Percentiles rank a stretch among this genome's conserved stretches.
Evolutionary conservation across 2,797 vertebrate genomes (phyloP).

Genomic region (Lepus oiostolus): DNA sequence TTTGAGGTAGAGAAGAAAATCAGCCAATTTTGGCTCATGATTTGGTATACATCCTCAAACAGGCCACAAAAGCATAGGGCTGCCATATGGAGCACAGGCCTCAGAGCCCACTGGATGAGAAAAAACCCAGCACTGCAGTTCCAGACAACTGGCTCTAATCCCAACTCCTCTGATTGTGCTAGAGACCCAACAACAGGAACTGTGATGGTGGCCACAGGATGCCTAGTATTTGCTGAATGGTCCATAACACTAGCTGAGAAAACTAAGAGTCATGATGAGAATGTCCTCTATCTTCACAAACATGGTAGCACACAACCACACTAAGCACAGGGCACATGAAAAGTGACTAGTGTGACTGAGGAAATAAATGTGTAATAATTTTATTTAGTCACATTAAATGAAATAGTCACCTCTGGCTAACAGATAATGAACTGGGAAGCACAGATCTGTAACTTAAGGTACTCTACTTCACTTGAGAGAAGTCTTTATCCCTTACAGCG

Average conservation of each 20-base stretch:
- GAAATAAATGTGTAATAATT: not conserved
- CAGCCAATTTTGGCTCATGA: fast-evolving
- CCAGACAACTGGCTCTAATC: not conserved
- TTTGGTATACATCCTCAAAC: not conserved
- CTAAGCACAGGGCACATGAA: fast-evolving
- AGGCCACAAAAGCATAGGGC: not conserved
- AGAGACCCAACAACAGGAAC: not conserved
- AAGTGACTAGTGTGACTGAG: not conserved
- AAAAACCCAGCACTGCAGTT: not conserved
- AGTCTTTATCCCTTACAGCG: not conserved
- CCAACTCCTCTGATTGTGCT: not conserved
- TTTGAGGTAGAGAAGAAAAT: not conserved
- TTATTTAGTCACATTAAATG: not conserved
- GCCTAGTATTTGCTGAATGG: fast-evolving
- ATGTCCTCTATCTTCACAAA: fast-evolving
- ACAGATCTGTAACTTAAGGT: not conserved
- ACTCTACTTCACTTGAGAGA: not conserved
- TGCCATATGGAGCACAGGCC: not conserved
- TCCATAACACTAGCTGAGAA: fast-evolving
- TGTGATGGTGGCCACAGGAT: fast-evolving
- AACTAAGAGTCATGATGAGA: not conserved
- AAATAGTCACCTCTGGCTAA: not conserved
- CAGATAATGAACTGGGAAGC: not conserved
- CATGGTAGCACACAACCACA: fast-evolving
- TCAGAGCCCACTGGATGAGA: not conserved